Evolutionary conservation across 1,140 invertebrate genomes (phyloP).

Genomic region (Stenopsyche tienmushanensis): DNA sequence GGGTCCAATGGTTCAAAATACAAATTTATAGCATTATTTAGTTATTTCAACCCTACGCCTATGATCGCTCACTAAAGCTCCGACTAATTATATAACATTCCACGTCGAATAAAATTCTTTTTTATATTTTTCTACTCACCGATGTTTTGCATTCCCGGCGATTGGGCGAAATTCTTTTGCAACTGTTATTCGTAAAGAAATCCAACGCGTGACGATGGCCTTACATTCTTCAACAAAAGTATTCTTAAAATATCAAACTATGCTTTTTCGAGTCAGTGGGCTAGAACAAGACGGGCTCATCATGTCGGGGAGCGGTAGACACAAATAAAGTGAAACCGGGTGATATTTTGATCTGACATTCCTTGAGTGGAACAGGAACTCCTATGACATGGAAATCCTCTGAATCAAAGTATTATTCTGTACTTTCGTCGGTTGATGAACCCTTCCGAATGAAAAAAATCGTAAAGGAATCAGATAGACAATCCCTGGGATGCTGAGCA

Average conservation of each 20-base stretch:
- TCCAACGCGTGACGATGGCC: constrained; percentile 1
- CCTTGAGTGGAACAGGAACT: constrained; percentile 19
- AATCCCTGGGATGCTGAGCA: too few relatives aligned
- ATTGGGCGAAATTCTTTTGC: constrained; percentile 1
- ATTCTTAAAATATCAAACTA: constrained; percentile 19
- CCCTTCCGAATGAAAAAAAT: too few relatives aligned
- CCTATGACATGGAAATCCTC: constrained; percentile 12
- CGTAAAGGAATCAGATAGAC: too few relatives aligned
- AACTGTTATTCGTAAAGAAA: neutral
- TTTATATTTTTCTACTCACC: too few relatives aligned
- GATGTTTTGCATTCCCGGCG: neutral
- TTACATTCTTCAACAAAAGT: constrained; percentile 16
- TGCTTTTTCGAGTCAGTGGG: constrained; percentile 16
- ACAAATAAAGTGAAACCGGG: constrained; percentile 21
- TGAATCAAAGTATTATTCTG: constrained; percentile 10
- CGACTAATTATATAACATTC: too few relatives aligned
- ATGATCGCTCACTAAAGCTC: too few relatives aligned
- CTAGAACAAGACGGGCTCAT: constrained; percentile 1
- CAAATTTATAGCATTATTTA: too few relatives aligned
- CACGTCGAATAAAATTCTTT: too few relatives aligned
- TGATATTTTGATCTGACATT: constrained; percentile 10
- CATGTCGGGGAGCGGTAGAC: constrained; percentile 11
- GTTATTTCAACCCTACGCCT: too few relatives aligned
- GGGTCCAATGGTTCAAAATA: too few relatives aligned
- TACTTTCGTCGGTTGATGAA: too few relatives aligned